A percentile compares a stretch with the other conserved stretches of the same genome.
Conservation (phyloP, 2,797 vertebrate species). For the Vipera ursinii region DNA sequence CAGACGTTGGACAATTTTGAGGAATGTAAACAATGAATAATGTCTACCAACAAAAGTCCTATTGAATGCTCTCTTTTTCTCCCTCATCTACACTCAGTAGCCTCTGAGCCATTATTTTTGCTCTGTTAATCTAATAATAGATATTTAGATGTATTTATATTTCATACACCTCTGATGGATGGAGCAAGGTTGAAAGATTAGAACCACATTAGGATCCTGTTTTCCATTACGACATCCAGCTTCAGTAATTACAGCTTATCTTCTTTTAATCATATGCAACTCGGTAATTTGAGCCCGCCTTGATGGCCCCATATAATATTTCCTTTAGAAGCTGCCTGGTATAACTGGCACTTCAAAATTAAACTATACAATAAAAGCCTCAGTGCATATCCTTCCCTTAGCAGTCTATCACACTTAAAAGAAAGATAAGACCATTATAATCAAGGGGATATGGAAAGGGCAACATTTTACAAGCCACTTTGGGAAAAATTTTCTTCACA, state of each 20-base stretch:
- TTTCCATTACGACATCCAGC: constrained; percentile 69
- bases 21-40: constrained; percentile 61
- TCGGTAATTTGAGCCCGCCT: constrained; percentile 74
- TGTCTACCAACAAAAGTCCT: constrained; percentile 49
- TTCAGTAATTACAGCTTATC: constrained; percentile 71
- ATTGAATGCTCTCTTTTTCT: constrained; percentile 12
- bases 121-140: constrained; percentile 44
- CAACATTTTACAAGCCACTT: constrained; percentile 47
- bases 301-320: constrained; percentile 77
- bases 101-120: constrained; percentile 26
- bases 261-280: constrained; percentile 74
- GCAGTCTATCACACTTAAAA: constrained; percentile 56
- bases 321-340: constrained; percentile 73
- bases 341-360: constrained; percentile 66
- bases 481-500: constrained; percentile 42
- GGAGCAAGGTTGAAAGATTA: constrained; percentile 55
- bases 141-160: constrained; percentile 59
- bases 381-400: constrained; percentile 63
- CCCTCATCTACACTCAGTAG: constrained; percentile 20
- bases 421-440: constrained; percentile 66
- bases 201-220: constrained; percentile 59
- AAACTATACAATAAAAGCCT: constrained; percentile 69
- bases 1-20: constrained; percentile 47
- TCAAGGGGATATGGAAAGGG: constrained; percentile 30
- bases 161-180: constrained; percentile 60